Percentiles rank a stretch among this genome's conserved stretches.
Conservation (phyloP, 1,140 invertebrate genomes). For the Sycophaga agraensis region DNA sequence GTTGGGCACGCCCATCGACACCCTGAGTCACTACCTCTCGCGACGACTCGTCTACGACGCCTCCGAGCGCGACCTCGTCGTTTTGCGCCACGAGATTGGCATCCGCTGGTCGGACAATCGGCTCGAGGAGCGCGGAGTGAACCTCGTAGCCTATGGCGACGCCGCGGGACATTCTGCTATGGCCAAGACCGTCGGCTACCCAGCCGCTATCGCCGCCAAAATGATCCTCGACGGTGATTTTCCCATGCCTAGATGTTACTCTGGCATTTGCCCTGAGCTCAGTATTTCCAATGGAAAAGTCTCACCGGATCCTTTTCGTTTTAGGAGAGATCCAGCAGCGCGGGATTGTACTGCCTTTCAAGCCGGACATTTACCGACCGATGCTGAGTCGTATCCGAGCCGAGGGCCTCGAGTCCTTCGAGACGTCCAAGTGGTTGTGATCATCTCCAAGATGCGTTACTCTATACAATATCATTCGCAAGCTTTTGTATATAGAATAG, state of each 20-base stretch:
- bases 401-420: conserved; percentile 83
- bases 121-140: conserved; percentile 83
- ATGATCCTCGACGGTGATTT: conserved; percentile 96
- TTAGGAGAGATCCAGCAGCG: conserved; percentile 94
- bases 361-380: conserved; percentile 87
- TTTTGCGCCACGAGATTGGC: conserved; percentile 90
- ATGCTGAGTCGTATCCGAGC: conserved; percentile 80
- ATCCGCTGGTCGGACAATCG: conserved; percentile 89
- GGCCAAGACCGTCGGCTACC: conserved; percentile 96
- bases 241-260: too few relatives aligned
- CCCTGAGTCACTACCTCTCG: conserved; percentile 86
- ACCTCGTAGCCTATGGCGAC: conserved; percentile 92
- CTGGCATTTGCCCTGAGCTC: too few relatives aligned
- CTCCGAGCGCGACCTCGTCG: conserved; percentile 90
- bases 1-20: conserved; percentile 85
- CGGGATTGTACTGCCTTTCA: conserved; percentile 89
- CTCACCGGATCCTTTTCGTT: too few relatives aligned
- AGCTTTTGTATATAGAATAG: too few relatives aligned
- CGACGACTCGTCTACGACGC: conserved; percentile 78
- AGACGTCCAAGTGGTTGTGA: conserved; percentile 63
- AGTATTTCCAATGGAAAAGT: too few relatives aligned
- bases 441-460: too few relatives aligned
- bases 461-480: too few relatives aligned
- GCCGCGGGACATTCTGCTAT: conserved; percentile 87
- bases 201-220: conserved; percentile 92